phyloP scores from a whole-genome alignment of 2,797 vertebrate genomes.

The Nannoperca obscura region DNA sequence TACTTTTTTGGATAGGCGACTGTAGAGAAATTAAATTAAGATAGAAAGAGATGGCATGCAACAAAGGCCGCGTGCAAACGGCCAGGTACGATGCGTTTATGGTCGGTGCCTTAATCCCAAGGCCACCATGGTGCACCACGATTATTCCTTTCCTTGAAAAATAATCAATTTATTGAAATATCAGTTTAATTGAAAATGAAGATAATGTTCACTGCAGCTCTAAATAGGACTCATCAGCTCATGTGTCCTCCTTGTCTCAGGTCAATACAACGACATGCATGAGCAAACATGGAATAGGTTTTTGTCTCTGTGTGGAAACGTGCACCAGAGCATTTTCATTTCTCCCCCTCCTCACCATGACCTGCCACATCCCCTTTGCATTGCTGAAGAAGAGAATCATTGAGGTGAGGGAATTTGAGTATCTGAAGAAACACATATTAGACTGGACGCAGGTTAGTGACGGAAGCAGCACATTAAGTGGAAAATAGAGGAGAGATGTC shows the following conservation, averaged over 20 bases:
- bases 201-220: not conserved
- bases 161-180: not conserved
- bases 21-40: not conserved
- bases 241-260: slow-evolving; percentile 6
- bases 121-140: not conserved
- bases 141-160: not conserved
- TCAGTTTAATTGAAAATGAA: not conserved
- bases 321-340: slow-evolving; percentile 35
- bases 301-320: slow-evolving; percentile 12
- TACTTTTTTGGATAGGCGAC: not conserved
- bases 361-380: slow-evolving; percentile 60
- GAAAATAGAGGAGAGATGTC: slow-evolving; percentile 70
- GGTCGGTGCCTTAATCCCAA: not conserved
- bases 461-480: slow-evolving; percentile 62
- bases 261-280: slow-evolving; percentile 21
- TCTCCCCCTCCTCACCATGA: slow-evolving; percentile 38
- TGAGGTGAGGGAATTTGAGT: slow-evolving; percentile 59
- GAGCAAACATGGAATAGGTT: slow-evolving; percentile 27
- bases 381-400: slow-evolving; percentile 50
- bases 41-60: not conserved
- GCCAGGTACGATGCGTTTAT: not conserved
- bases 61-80: not conserved
- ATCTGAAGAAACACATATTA: slow-evolving; percentile 68
- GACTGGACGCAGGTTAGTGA: slow-evolving; percentile 69
- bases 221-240: slow-evolving; percentile 2